Conservation (phyloP, 1,140 invertebrate genomes). For the Nebria ingens region DNA sequence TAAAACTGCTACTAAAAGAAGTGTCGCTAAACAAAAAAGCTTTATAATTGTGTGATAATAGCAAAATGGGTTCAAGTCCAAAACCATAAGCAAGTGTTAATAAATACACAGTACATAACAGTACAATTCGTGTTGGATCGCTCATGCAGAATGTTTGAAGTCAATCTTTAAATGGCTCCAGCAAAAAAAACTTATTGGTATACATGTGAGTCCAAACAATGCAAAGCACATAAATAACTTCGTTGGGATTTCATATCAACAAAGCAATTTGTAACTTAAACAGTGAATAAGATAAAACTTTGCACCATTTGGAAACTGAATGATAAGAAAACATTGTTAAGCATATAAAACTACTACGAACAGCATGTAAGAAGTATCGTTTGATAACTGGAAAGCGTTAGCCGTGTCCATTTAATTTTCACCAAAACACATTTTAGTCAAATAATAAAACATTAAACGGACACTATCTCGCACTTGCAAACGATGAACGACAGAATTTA, state of each 20-base stretch:
- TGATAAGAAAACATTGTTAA: slow-evolving; percentile 4
- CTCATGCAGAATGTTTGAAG: slow-evolving; percentile 6
- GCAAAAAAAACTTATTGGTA: not conserved
- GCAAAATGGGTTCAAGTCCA: not conserved
- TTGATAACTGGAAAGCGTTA: not conserved
- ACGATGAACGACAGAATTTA: no score
- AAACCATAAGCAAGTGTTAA: slow-evolving; percentile 4
- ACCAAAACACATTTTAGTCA: not conserved
- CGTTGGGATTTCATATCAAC: no score
- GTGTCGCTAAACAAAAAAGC: slow-evolving; percentile 4
- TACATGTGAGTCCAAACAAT: not conserved
- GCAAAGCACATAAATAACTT: not conserved
- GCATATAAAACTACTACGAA: not conserved
- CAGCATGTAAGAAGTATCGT: slow-evolving; percentile 1
- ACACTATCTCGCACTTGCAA: no score
- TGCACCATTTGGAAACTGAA: not conserved
- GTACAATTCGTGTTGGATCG: slow-evolving; percentile 1
- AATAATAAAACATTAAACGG: slow-evolving; percentile 2
- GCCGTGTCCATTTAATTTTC: slow-evolving; percentile 1
- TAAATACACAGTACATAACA: slow-evolving; percentile 8
- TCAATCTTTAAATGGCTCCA: slow-evolving; percentile 8
- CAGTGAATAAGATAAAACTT: not conserved
- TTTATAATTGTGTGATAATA: slow-evolving; percentile 4
- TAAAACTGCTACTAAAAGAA: slow-evolving; percentile 1
- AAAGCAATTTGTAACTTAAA: not conserved